Conservation (phyloP, 2,888 invertebrate species). For the Drosophila fulvimacula region DNA sequence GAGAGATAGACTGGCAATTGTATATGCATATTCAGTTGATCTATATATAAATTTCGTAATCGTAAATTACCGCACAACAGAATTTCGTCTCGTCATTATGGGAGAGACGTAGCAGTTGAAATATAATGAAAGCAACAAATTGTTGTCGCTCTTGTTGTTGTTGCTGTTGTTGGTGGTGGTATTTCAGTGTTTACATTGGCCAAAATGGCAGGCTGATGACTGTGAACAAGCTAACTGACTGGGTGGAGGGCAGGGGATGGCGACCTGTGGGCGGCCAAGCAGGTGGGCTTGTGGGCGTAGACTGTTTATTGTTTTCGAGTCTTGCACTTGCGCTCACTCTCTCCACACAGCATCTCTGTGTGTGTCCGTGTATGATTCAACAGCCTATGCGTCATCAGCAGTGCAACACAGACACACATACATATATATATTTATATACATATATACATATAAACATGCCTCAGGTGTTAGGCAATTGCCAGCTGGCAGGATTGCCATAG, state of each 20-base stretch:
- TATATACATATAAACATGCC: conserved; percentile 3
- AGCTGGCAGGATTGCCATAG: conserved; percentile 53
- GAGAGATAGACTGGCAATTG: not conserved
- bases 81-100: conserved; percentile 71
- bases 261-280: conserved; percentile 30
- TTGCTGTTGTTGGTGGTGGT: conserved; percentile 23
- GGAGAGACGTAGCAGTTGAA: conserved; percentile 44
- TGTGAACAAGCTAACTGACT: conserved; percentile 31
- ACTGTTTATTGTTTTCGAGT: conserved; percentile 56
- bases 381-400: conserved; percentile 53
- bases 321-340: conserved; percentile 29
- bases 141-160: conserved; percentile 31
- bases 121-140: conserved; percentile 59
- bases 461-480: conserved; percentile 50
- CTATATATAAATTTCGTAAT: conserved; percentile 70
- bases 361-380: conserved; percentile 45
- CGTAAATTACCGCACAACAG: conserved; percentile 72
- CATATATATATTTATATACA: not conserved
- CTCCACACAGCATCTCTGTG: conserved; percentile 17
- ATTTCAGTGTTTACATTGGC: conserved; percentile 54
- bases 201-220: conserved; percentile 53
- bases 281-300: conserved; percentile 51
- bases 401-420: conserved; percentile 31
- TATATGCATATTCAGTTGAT: conserved; percentile 27
- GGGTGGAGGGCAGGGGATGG: not conserved